Evolutionary conservation across 2,113 vertebrate genomes (phyloP).

Genomic region (Alectura lathami): DNA sequence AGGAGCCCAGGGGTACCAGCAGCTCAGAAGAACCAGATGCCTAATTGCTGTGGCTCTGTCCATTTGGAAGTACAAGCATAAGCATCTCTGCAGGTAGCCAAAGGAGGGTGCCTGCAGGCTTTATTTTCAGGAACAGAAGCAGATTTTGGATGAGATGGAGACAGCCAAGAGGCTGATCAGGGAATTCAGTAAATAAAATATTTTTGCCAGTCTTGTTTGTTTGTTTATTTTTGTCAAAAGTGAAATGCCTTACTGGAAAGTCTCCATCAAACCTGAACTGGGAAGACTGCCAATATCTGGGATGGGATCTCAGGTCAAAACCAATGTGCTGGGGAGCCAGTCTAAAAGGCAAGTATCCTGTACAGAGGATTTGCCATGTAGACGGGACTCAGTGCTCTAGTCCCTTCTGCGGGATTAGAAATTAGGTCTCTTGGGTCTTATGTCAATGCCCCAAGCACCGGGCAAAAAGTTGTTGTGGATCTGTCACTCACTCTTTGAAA

Average conservation of each 20-base stretch:
- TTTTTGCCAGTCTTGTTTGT: not conserved
- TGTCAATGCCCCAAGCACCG: not conserved
- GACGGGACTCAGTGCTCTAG: not conserved
- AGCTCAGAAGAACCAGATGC: not conserved
- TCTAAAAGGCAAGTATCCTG: not conserved
- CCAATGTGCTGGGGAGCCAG: not conserved
- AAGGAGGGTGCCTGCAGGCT: not conserved
- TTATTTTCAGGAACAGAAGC: not conserved
- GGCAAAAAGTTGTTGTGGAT: not conserved
- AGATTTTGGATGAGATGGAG: conserved; percentile 15
- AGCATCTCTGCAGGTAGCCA: not conserved
- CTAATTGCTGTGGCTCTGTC: not conserved
- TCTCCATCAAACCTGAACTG: conserved; percentile 11
- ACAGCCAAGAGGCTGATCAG: not conserved
- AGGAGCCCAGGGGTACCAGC: not conserved
- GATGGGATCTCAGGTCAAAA: conserved; percentile 11
- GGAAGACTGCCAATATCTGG: conserved; percentile 7
- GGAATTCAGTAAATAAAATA: not conserved
- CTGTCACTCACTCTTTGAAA: not conserved
- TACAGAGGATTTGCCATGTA: not conserved
- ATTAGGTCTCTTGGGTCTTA: not conserved
- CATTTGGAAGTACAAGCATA: not conserved
- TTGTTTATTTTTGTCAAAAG: conserved; percentile 6
- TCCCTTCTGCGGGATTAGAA: not conserved
- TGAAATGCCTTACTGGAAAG: conserved; percentile 4